phyloP scores from a whole-genome alignment of 2,888 invertebrate genomes.

The Leptinotarsa haldemani region DNA sequence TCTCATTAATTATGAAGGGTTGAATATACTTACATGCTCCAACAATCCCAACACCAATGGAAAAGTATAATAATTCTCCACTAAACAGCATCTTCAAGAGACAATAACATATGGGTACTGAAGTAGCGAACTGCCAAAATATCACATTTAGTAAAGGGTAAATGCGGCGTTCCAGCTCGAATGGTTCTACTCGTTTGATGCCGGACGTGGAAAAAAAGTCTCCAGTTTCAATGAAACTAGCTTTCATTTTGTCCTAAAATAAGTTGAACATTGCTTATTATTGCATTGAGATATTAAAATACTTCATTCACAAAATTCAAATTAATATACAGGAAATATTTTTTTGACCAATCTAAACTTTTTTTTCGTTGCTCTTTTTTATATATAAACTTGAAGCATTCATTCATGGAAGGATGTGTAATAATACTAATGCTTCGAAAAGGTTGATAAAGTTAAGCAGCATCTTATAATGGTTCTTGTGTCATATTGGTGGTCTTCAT shows the following conservation, averaged over 20 bases:
- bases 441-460: too few relatives aligned
- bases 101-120: constrained; percentile 80
- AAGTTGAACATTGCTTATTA: not conserved
- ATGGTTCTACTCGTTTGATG: constrained; percentile 72
- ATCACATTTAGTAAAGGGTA: constrained; percentile 79
- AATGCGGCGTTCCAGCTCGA: constrained; percentile 71
- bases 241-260: constrained; percentile 75
- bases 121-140: constrained; percentile 76
- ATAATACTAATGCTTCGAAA: too few relatives aligned
- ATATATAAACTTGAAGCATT: too few relatives aligned
- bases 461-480: too few relatives aligned
- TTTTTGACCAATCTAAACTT: too few relatives aligned
- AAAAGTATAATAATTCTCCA: constrained; percentile 78
- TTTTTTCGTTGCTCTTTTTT: too few relatives aligned
- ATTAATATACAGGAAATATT: too few relatives aligned
- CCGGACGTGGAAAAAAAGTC: constrained; percentile 85
- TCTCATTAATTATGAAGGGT: not conserved
- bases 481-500: too few relatives aligned
- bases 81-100: constrained; percentile 76
- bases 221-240: constrained; percentile 80
- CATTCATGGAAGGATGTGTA: too few relatives aligned
- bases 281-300: too few relatives aligned
- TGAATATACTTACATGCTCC: constrained; percentile 77
- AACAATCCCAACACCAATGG: constrained; percentile 77
- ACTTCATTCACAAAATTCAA: too few relatives aligned